Evolutionary conservation across 1,140 invertebrate genomes (phyloP), one percentile per base, ranked within the genome.

Genomic region (Aphelinus certus): DNA sequence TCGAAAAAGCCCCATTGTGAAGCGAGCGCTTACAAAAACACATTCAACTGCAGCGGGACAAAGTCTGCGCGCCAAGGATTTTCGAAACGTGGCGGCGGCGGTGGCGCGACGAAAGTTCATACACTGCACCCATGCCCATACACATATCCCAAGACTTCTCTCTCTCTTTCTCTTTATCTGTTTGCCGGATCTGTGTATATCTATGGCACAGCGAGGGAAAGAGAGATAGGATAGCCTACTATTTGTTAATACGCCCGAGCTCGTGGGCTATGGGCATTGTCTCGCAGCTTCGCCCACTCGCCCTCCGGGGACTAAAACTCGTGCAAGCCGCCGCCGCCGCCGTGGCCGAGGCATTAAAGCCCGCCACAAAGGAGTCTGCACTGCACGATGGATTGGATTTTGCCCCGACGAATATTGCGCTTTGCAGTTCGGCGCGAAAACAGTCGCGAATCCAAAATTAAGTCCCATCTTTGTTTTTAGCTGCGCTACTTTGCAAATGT

Each of bases 221-320:
- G 26, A 26, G 26, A 26, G 61, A 72, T 56, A 56, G 61, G 64
- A 64, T 53, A 64, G 45, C n/a, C 61, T 57, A 63, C 57, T 67
- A 67, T 67, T 67, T 67, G 65, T 67, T 67, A 67, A 67, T 67
- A 67, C 43, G 65, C 49, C n/a, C 7, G 65, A 53, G 51, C 51
- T 53, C 51, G 51, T 53, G 51, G 51, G 51, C 51, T 53, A 53
- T 10, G 43, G 51, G 51, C 65, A 67, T 67, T 67, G 65, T 67
- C 63, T 65, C 43, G 49, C 42, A 53, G 51, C 65, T 55, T 67
- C 65, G 65, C 65, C 65, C 65, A 67, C 65, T 67, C 53, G 26
- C 48, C 62, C 62, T 63, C 62, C 62, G 62, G 62, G 62, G 43
- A 62, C 26, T 45, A 42, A 2, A 26, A 7, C 55, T 57, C 7